Evolutionary conservation across 2,797 vertebrate genomes (phyloP).

Genomic region (Echeneis naucrates): DNA sequence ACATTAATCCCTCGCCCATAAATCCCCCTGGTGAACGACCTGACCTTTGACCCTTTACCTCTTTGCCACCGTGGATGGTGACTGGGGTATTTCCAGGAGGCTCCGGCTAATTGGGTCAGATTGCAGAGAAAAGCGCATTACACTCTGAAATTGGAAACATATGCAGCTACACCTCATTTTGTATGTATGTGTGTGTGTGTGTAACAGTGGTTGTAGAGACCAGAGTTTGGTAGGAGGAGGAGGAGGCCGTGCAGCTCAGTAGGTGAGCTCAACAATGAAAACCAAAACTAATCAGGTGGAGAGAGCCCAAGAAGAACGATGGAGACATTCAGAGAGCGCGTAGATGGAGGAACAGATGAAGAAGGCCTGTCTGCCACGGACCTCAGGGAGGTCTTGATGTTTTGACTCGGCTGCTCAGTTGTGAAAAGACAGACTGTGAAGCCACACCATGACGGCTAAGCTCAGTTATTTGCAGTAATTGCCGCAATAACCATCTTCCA

Average conservation of each 20-base stretch:
- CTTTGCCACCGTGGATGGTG: conserved; percentile 63
- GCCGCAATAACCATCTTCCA: conserved; percentile 79
- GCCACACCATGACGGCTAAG: conserved; percentile 71
- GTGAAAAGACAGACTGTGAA: conserved; percentile 47
- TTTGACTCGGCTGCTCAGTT: conserved; percentile 37
- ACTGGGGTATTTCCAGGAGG: conserved; percentile 76
- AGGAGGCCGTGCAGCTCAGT: not conserved
- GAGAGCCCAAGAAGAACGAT: not conserved
- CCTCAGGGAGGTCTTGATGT: conserved; percentile 49
- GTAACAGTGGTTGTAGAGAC: conserved; percentile 22
- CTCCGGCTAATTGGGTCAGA: conserved; percentile 81
- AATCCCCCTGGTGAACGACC: conserved; percentile 18
- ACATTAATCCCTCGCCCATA: conserved; percentile 13
- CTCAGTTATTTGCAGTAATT: conserved; percentile 83
- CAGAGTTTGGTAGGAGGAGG: conserved; percentile 2
- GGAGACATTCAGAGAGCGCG: conserved; percentile 28
- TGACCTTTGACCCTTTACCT: conserved; percentile 79
- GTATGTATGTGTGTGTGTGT: conserved; percentile 14
- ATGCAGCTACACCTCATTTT: conserved; percentile 51
- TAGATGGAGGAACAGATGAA: conserved; percentile 20
- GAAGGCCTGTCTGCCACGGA: conserved; percentile 41
- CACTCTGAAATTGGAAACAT: conserved; percentile 83
- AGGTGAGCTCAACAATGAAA: conserved; percentile 13
- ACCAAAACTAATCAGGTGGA: conserved; percentile 17
- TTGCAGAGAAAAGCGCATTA: conserved; percentile 75